Evolutionary conservation across 1,140 invertebrate species (phyloP).

Genomic region (Pemphigus obesinymphae): DNA sequence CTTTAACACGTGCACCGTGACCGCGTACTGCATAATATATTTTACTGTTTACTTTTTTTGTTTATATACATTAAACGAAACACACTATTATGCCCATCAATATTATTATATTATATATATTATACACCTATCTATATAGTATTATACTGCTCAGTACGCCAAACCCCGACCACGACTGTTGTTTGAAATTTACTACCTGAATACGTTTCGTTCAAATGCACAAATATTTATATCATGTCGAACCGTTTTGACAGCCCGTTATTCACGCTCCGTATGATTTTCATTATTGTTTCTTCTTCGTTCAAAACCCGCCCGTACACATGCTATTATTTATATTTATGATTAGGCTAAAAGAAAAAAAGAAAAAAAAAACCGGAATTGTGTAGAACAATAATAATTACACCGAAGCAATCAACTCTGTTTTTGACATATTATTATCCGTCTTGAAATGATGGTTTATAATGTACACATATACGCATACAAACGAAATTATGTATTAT

Average conservation of each 20-base stretch:
- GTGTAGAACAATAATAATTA: not conserved
- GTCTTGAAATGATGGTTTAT: not conserved
- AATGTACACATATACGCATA: not conserved
- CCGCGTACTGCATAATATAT: too few species aligned
- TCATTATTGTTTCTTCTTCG: not conserved
- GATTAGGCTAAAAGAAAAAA: slow-evolving; percentile 3
- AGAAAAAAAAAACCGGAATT: not conserved
- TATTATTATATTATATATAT: too few species aligned
- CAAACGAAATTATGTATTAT: not conserved
- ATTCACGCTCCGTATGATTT: slow-evolving; percentile 1
- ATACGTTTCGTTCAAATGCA: not conserved
- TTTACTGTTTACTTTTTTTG: too few species aligned
- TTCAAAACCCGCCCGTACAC: not conserved
- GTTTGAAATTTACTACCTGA: not conserved
- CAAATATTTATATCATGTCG: not conserved
- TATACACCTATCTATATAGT: too few species aligned
- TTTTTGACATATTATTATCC: not conserved
- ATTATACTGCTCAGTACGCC: too few species aligned
- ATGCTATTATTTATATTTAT: not conserved
- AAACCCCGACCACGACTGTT: not conserved
- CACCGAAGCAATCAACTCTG: not conserved
- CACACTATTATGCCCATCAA: too few species aligned
- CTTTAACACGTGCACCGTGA: too few species aligned
- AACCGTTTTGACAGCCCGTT: slow-evolving; percentile 19
- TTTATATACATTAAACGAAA: too few species aligned